Evolutionary conservation across 1,140 invertebrate genomes (phyloP), one percentile per base, ranked within the genome.

Genomic region (Drosophila bocki): DNA sequence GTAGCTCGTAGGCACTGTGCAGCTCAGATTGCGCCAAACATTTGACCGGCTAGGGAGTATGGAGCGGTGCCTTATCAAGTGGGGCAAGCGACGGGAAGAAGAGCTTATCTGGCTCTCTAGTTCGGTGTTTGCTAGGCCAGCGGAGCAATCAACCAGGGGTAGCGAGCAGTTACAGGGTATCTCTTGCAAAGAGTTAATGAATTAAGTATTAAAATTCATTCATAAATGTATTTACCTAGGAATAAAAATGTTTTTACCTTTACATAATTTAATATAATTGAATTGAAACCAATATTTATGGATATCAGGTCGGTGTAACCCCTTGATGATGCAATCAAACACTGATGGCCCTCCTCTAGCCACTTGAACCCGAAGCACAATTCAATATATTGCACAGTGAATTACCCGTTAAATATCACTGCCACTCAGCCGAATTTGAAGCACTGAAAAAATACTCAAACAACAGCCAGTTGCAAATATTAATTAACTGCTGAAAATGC

Each of bases 401-500:
- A 72, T 72, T 32, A 33, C 42, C 44, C 56, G 32, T 68, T 48
- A 53, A 76, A 59, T 45, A 53, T 53, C 22, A 58, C 19, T 47
- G 68, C 13, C 69, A 51, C 58, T 76, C 70, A 35, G 22, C 39
- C 15, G 7, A 7, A n/a, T n/a, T 33, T 39, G 37, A 13, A 45
- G 33, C 17, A 39, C 19, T 58, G 57, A 51, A 74, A 63, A 64
- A 63, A 50, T 53, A 51, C 57, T 76, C 65, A 76, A 76, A 77
- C 61, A 56, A 47, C 35, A 33, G 61, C 45, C 60, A 47, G 33
- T 45, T 29, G 12, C 37, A 69, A 82, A 90, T 80, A 71, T 81
- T 90, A 84, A 90, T 88, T 87, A 87, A 87, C 72, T 87, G 68
- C 74, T 80, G 79, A 78, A 77, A 84, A 71, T 77, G 51, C 56